Evolutionary conservation across 2,113 vertebrate species (phyloP).

Genomic region (Bujurquina vittata): DNA sequence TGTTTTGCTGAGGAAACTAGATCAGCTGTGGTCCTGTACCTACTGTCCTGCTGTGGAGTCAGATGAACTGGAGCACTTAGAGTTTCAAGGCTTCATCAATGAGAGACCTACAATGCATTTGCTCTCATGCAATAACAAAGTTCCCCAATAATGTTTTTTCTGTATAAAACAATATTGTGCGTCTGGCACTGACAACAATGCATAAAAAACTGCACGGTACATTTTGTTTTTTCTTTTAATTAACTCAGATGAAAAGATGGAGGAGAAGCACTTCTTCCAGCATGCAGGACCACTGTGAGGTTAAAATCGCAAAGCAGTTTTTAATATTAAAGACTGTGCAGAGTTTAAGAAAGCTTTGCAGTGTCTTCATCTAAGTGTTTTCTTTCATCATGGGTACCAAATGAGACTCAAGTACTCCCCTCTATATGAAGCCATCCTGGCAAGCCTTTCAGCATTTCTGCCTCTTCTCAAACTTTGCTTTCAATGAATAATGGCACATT

Average conservation of each 20-base stretch:
- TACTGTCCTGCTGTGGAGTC: too few relatives aligned
- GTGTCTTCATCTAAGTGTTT: not conserved
- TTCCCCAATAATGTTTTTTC: too few relatives aligned
- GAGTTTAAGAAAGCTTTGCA: not conserved
- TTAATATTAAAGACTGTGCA: not conserved
- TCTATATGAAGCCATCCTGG: not conserved
- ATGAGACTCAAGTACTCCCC: not conserved
- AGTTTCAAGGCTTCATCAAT: too few relatives aligned
- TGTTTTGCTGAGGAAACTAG: too few relatives aligned
- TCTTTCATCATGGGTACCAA: not conserved
- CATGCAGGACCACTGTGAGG: not conserved
- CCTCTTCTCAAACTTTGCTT: constrained; percentile 18
- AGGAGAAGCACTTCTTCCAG: not conserved
- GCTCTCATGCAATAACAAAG: too few relatives aligned
- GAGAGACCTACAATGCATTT: too few relatives aligned
- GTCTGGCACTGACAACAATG: not conserved
- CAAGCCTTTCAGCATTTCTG: not conserved
- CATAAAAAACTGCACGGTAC: not conserved
- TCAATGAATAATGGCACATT: constrained; percentile 37
- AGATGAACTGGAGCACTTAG: too few relatives aligned
- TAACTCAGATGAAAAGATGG: not conserved
- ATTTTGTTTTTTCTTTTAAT: not conserved
- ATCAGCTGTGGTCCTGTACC: too few relatives aligned
- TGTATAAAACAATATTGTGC: too few relatives aligned
- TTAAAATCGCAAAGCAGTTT: constrained; percentile 3